Evolutionary conservation across 2,113 vertebrate species (phyloP), one percentile per base, ranked within the genome.

Genomic region (Ictalurus furcatus): DNA sequence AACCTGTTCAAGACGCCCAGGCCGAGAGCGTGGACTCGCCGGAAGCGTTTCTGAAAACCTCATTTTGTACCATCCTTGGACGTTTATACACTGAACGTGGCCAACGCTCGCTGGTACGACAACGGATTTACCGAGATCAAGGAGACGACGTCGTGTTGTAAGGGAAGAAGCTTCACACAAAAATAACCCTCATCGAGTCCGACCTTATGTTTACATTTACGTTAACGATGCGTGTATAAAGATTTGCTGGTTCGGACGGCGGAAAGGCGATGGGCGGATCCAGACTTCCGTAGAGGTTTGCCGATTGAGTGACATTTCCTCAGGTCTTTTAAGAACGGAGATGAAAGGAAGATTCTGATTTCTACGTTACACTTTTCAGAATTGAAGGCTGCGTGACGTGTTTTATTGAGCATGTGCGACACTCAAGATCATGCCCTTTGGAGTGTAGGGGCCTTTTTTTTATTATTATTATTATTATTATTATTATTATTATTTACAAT

Each of bases 31-130:
- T 23, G 30, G 92, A 93, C 89, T 92, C 90, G 93, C 93, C 84
- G 88, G 92, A 93, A 91, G 92, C 84, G 85, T 63, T 84, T 63
- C 44, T 3, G 58, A 90, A 88, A 85, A 91, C 85, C 86, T 93
- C 84, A 93, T 89, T 92, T 91, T 93, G 88, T 95, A 94, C 83
- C 83, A 83, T 82, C 52, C 16, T 80, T 58, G 21, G 71, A 85
- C 94, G 93, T 93, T 91, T 91, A 90, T 88, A 90, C 85, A 63
- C 88, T 91, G 90, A 94, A 94, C 86, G 86, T 91, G 92, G 91
- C 94, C 91, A 90, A 91, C 92, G 92, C 94, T 93, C 87, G n/a
- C 67, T 80, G 63, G 85, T 87, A 61, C 71, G 94, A 95, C 94
- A 93, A 7, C 93, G 94, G 78, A 30, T 56, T 56, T 30, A 56